Percentiles rank a stretch among this genome's conserved stretches.
Conservation (phyloP, 2,888 invertebrate species). For the Cephalotes varians region DNA sequence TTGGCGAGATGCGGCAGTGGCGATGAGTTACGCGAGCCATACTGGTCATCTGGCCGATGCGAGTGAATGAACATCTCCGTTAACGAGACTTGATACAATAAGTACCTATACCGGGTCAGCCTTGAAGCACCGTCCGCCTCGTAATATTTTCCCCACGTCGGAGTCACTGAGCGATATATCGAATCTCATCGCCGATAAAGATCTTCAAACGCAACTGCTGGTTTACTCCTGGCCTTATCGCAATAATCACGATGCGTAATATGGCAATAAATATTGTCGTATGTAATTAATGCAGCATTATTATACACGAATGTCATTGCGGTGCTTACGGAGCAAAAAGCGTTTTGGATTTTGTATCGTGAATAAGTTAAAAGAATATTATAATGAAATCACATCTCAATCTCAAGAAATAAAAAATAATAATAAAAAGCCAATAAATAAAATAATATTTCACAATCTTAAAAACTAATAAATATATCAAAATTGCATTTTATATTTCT, state of each 20-base stretch:
- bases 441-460: not conserved
- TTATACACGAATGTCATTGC: not conserved
- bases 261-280: not conserved
- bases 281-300: slow-evolving; percentile 10
- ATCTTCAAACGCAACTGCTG: slow-evolving; percentile 16
- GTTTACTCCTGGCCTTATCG: not conserved
- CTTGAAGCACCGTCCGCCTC: slow-evolving; percentile 81
- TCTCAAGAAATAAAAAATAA: too few species aligned
- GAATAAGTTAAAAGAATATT: not conserved
- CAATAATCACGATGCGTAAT: not conserved
- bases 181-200: not conserved
- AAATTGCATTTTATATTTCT: not conserved
- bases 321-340: too few species aligned
- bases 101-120: slow-evolving; percentile 83
- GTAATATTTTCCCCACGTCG: slow-evolving; percentile 60
- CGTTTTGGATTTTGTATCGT: not conserved
- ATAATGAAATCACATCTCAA: not conserved
- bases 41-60: slow-evolving; percentile 67
- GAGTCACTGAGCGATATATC: slow-evolving; percentile 58
- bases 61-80: slow-evolving; percentile 79
- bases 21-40: slow-evolving; percentile 68
- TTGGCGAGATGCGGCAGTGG: slow-evolving; percentile 57
- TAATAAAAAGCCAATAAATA: not conserved
- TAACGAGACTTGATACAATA: slow-evolving; percentile 86
- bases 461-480: not conserved